Conservation (phyloP, 2,888 invertebrate genomes). For the Danaus chrysippus region DNA sequence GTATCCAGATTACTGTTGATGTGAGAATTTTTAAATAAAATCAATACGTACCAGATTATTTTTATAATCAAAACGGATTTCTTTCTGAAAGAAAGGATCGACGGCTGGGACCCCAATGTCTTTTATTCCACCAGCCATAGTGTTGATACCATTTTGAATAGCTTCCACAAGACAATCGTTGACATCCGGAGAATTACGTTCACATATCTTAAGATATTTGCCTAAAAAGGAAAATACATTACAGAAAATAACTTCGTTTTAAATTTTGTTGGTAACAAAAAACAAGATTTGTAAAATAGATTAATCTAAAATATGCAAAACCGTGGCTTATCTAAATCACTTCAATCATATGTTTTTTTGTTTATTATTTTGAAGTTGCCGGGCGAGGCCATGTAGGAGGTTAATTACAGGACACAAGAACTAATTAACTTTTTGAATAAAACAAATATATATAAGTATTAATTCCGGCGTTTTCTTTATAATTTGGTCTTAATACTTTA, state of each 20-base stretch:
- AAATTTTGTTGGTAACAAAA: neutral
- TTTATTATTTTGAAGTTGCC: too few species aligned
- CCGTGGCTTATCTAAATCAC: too few species aligned
- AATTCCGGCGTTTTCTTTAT: too few species aligned
- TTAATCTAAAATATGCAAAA: too few species aligned
- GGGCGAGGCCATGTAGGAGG: too few species aligned
- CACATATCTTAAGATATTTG: conserved; percentile 76
- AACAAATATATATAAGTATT: too few species aligned
- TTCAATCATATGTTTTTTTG: too few species aligned
- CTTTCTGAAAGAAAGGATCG: conserved; percentile 73
- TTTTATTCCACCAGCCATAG: conserved; percentile 63
- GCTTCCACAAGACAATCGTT: conserved; percentile 80
- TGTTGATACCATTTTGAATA: conserved; percentile 67
- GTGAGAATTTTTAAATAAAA: neutral
- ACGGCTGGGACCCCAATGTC: conserved; percentile 72
- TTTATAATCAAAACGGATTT: conserved; percentile 62
- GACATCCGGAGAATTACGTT: conserved; percentile 75
- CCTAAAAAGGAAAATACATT: conserved; percentile 50
- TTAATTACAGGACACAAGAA: too few species aligned
- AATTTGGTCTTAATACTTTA: too few species aligned
- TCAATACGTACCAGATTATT: conserved; percentile 58
- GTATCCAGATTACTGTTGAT: neutral
- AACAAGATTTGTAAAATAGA: too few species aligned
- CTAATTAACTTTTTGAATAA: too few species aligned
- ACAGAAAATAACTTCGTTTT: neutral